These are phyloP conservation scores for Stenurella melanura DNA, from an alignment of 2,888 invertebrate species.

Conservation along the genomic window DNA sequence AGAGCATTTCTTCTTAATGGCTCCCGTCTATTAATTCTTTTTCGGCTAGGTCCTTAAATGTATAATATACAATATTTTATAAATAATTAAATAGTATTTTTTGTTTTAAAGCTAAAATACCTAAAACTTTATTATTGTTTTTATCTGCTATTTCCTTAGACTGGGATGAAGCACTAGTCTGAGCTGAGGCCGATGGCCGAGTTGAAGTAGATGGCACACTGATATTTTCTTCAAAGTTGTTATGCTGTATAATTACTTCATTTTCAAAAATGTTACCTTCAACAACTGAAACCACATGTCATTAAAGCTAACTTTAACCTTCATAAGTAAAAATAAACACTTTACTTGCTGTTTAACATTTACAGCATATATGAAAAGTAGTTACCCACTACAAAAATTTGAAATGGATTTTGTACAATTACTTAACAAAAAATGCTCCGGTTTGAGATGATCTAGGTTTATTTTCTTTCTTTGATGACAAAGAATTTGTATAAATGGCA, in stretches of 20 bases:
- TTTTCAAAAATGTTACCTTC: neutral
- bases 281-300: neutral
- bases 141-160: neutral
- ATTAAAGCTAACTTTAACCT: neutral
- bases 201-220: neutral
- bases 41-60: constrained; percentile 20
- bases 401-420: too few relatives aligned
- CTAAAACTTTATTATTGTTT: neutral
- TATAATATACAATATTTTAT: neutral
- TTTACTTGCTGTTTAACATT: neutral
- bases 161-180: neutral
- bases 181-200: neutral
- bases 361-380: neutral
- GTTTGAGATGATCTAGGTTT: too few relatives aligned
- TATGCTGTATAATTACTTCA: neutral
- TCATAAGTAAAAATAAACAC: neutral
- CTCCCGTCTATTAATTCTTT: constrained; percentile 23
- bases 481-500: too few relatives aligned
- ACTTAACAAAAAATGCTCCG: too few relatives aligned
- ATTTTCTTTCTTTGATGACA: too few relatives aligned
- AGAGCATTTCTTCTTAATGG: constrained; percentile 24
- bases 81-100: constrained; percentile 5
- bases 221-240: constrained; percentile 8
- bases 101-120: neutral
- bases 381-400: too few relatives aligned